Evolutionary conservation across 2,888 invertebrate genomes (phyloP), one percentile per base, ranked within the genome.

Genomic region (Pinctada fucata): DNA sequence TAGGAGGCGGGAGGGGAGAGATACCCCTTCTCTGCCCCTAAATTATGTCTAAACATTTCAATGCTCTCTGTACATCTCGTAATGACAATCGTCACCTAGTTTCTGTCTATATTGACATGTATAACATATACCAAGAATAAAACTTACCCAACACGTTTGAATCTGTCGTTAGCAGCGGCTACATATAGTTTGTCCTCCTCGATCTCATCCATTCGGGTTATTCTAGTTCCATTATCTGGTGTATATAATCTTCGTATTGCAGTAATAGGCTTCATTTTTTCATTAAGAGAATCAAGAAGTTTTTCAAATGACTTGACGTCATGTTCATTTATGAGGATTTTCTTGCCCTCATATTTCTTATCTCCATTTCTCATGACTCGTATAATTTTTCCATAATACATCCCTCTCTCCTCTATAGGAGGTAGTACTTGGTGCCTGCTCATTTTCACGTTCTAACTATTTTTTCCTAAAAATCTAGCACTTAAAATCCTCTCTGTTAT

Each of bases 301-400:
- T 84, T 74, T 49, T 87, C 86, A 79, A 83, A 86, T 49, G 83
- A 83, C 47, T 76, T 82, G n/a, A 82, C 72, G 16, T 75, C 52
- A 65, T 82, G 72, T 6, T 79, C 78, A 75, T 85, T 87, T 13
- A 86, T 51, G 45, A 85, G 79, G 65, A 86, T 73, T 52, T 52
- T 58, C 31, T 69, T 73, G 8, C 79, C 79, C 10, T 63, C 13
- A 78, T 75, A 80, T 67, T 73, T 48, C 31, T n/a, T 31, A 73
- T 80, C 78, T 13, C 80, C 82, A 72, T 82, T 80, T 68, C 67
- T 50, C 68, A 67, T 77, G 31, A 80, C 66, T 67, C 67, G 50
- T 63, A 80, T 66, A 16, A 65, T 49, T 73, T 76, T 82, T 6
- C 73, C 76, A 45, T 77, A 67, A 13, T 52, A 70, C 65, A 76